Evolutionary conservation across 2,888 invertebrate species (phyloP).

Genomic region (Melipona bicolor): DNA sequence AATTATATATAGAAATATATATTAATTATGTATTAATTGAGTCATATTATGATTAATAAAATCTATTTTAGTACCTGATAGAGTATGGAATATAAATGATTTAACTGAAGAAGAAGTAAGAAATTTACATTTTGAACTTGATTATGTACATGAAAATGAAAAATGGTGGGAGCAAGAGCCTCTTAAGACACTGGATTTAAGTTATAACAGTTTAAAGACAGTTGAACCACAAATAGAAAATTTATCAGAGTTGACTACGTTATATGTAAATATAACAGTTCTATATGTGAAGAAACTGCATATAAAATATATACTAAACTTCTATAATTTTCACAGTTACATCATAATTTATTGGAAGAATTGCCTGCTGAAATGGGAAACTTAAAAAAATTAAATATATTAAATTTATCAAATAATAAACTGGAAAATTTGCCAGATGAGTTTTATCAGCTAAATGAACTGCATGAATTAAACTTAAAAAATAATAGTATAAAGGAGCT

Average conservation of each 20-base stretch:
- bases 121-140: slow-evolving; percentile 85
- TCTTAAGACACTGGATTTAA: slow-evolving; percentile 91
- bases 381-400: slow-evolving; percentile 88
- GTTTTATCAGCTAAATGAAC: slow-evolving; percentile 89
- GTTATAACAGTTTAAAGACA: slow-evolving; percentile 89
- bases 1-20: neutral
- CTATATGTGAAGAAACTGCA: slow-evolving; percentile 12
- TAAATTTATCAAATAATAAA: slow-evolving; percentile 90
- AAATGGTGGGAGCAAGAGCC: slow-evolving; percentile 95
- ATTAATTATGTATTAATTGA: neutral
- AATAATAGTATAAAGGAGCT: slow-evolving; percentile 90
- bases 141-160: slow-evolving; percentile 87
- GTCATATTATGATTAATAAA: slow-evolving; percentile 6
- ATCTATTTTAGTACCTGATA: slow-evolving; percentile 88
- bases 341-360: slow-evolving; percentile 91
- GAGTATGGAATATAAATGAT: slow-evolving; percentile 90
- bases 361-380: slow-evolving; percentile 91
- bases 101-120: slow-evolving; percentile 87
- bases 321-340: slow-evolving; percentile 88
- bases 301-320: slow-evolving; percentile 37
- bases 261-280: slow-evolving; percentile 87
- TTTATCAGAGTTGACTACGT: slow-evolving; percentile 88
- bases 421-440: slow-evolving; percentile 87
- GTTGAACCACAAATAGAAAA: slow-evolving; percentile 88
- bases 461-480: slow-evolving; percentile 90